Percentiles rank a stretch among this genome's conserved stretches.
Conservation (phyloP, 1,140 invertebrate species). For the Panagrolaimus sp. region DNA sequence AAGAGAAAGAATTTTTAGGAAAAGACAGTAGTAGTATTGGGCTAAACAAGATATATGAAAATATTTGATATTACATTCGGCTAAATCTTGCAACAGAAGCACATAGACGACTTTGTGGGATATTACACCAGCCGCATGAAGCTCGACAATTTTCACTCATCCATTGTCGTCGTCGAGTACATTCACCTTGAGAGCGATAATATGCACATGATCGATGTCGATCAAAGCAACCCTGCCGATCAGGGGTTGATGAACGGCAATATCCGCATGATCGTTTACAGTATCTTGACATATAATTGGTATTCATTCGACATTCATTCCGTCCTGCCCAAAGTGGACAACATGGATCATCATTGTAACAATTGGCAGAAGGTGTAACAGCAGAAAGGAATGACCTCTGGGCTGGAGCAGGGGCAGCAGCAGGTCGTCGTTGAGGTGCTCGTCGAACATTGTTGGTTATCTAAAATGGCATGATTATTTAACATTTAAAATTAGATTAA, state of each 20-base stretch:
- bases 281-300: conserved; percentile 36
- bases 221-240: conserved; percentile 29
- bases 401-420: background rate
- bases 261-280: conserved; percentile 30
- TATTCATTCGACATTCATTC: conserved; percentile 32
- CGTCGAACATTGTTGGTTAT: too few relatives aligned
- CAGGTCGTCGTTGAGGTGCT: background rate
- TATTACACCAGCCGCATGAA: conserved; percentile 34
- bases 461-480: too few relatives aligned
- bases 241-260: conserved; percentile 9
- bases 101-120: conserved; percentile 27
- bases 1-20: too few relatives aligned
- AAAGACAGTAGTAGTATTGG: too few relatives aligned
- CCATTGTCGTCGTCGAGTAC: conserved; percentile 37
- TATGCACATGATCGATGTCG: conserved; percentile 40
- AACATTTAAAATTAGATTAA: too few relatives aligned
- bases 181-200: conserved; percentile 39
- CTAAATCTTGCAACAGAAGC: conserved; percentile 38
- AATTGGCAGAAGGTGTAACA: conserved; percentile 13
- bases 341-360: conserved; percentile 45
- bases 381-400: background rate
- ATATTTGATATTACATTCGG: conserved; percentile 32
- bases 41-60: too few relatives aligned
- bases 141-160: conserved; percentile 43
- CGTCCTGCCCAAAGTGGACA: conserved; percentile 33